Evolutionary conservation across 2,797 vertebrate species (phyloP).

Genomic region (Macrochelys suwanniensis): DNA sequence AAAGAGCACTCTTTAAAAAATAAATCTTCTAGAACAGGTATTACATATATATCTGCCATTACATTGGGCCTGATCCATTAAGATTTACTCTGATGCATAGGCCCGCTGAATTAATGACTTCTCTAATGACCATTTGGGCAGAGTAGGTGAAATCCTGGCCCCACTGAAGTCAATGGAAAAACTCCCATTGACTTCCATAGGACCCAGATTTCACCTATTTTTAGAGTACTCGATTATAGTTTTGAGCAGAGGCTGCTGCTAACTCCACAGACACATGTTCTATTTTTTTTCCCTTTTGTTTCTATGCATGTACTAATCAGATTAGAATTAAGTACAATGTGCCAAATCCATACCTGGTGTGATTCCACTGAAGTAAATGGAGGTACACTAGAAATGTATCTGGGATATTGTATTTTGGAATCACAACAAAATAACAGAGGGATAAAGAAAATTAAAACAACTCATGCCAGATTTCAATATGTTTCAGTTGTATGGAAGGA

Average conservation of each 20-base stretch:
- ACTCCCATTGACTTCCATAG: not conserved
- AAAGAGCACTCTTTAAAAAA: not conserved
- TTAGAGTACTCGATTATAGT: not conserved
- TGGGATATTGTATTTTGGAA: not conserved
- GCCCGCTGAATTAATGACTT: not conserved
- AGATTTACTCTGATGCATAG: not conserved
- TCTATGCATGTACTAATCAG: not conserved
- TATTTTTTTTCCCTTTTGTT: not conserved
- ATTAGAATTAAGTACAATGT: not conserved
- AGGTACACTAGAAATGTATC: not conserved
- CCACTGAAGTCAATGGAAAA: not conserved
- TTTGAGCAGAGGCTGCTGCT: conserved; percentile 2
- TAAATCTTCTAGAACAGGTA: not conserved
- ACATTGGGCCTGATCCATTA: not conserved
- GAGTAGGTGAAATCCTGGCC: not conserved
- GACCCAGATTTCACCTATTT: not conserved
- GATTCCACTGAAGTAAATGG: not conserved
- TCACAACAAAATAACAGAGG: not conserved
- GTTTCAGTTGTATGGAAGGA: not conserved
- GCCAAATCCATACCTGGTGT: not conserved
- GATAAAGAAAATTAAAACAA: not conserved
- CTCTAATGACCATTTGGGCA: not conserved
- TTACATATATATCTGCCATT: not conserved
- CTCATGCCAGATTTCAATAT: not conserved
- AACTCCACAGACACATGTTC: not conserved